Base-by-base conservation (phyloP, 2,113 vertebrate genomes). In the Lota lota region DNA sequence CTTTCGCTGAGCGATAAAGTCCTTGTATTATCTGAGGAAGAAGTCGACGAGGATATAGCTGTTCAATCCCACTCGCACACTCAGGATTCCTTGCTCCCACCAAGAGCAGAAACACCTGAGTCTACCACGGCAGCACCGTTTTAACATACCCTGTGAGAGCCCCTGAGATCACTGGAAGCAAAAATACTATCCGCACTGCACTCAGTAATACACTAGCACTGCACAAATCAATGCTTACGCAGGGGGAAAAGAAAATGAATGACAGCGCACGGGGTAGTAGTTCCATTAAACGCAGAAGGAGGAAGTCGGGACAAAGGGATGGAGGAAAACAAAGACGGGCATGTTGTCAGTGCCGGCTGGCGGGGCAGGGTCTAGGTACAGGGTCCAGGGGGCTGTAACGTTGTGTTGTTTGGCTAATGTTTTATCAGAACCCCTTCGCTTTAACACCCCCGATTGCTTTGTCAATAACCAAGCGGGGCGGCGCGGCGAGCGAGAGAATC, bases 361-460 rank as follows among this genome's bases (percentile, higher is more conserved):
- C 2, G 8, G 12, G 24, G 40, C 3, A 47, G 40, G 40, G 40
- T 47, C 6, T 5, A 11, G 71, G 56, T 15, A 64, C 70, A 64
- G 19, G 11, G 64, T 66, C 28, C 28, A 6, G 28, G 28, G 28
- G 4, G 67, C 75, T 73, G 68, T 57, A 68, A 47, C 28, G 36
- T 61, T 12, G 63, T 80, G 90, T 89, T 89, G 85, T 88, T 88
- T 93, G 88, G 90, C 90, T 93, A 93, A 89, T 95, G 92, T 94
- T 94, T 91, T 95, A 93, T 95, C 94, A 90, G 90, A 83, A 88
- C 88, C 89, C 89, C 40, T 47, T 47, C 40, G 92, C 92, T 94
- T 93, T 93, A 95, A 97, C 94, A 94, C 91, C 80, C 12, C 82
- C 86, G 92, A 96, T 97, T 95, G 95, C 93, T 97, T 96, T 95